Evolutionary conservation across 1,140 invertebrate genomes (phyloP), one percentile per base, ranked within the genome.

Genomic region (Caenorhabditis brenneri): DNA sequence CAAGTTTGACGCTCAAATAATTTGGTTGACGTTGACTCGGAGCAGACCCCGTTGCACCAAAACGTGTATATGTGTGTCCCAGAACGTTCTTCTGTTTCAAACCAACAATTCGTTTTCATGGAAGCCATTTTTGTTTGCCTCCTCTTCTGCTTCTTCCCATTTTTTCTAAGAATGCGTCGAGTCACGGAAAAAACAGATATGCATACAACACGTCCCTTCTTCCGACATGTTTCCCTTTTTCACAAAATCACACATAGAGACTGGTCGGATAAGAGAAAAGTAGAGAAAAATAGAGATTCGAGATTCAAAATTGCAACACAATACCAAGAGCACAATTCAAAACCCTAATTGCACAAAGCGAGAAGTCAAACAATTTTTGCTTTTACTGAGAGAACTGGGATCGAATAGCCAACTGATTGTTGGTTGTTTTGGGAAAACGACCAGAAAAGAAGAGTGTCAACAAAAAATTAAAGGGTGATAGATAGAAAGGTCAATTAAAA

Each of bases 371-470:
- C 31, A 36, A 39, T 10, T 74, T 7, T 22, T 15, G 16, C n/a
- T 42, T 22, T 74, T 42, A 42, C 33, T 10, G 31, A 36, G 24
- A n/a, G 9, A 12, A 24, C 27, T 12, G 36, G 36, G 16, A 55
- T 74, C 65, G n/a, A 74, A 74, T 74, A 74, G 65, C 65, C 65
- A 46, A 74, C 65, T 74, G 65, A 74, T 74, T 74, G 65, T 65
- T 65, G 36, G n/a, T 74, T 42, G 27, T 74, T 74, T 74, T 31
- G 3, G n/a, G 22, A 4, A 39, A 19, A 65, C 10, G 22, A 65
- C 7, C n/a, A 24, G 10, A 24, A 24, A 24, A 5, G n/a, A 36
- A 42, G n/a, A 46, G 29, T 10, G 36, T 42, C 36, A 74, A 74
- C 65, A 46, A 74, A 74, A 55, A 55, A 10, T 2, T 0, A 10